Evolutionary conservation across 64 coral and sea anemone species (phyloP), one percentile per base, ranked within the genome.

Genomic region (Orbicella faveolata): DNA sequence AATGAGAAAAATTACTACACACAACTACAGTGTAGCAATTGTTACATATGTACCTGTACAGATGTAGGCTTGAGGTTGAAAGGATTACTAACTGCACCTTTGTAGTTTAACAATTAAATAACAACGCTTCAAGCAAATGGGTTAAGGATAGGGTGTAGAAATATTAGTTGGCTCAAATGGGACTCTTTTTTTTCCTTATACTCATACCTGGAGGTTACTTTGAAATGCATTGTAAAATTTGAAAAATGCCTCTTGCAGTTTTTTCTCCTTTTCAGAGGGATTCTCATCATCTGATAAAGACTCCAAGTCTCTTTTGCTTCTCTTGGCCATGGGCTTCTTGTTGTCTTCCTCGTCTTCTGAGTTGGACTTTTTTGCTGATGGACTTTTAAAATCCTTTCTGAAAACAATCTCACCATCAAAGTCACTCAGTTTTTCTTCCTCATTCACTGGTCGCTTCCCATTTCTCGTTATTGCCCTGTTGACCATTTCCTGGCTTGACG

Each of bases 291-390:
- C 34, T 39, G 16, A 7, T 76, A 4, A 7, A 44, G 17, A 41
- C 36, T 36, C 12, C 15, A 16, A 16, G 19, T 16, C 75, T 39
- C 3, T 76, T 39, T 44, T 84, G 81, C 36, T 84, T 36, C 59
- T 66, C 39, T 84, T 84, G 11, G 81, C 81, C 35, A 84, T 51
- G 1, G 81, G 81, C 63, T 63, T 84, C 63, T 84, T 84, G 6
- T 70, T 48, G 44, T 48, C 63, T 3, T 84, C 62, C 9, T 52
- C 61, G 0, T 72, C 81, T 44, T 84, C 36, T 23, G 61, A 84
- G 23, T 4, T 8, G 1, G 62, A 48, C 17, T 84, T 84, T n/a
- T 23, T 67, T 2, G 18, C 20, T 67, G 64, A 67, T 21, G 39
- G 65, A 68, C 36, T 39, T 48, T 48, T 48, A 6, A 48, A 48